A percentile compares a stretch with the other conserved stretches of the same genome.
These are phyloP conservation scores for Microctonus hyperodae DNA, from an alignment of 2,888 invertebrate species.

Conservation along the genomic window DNA sequence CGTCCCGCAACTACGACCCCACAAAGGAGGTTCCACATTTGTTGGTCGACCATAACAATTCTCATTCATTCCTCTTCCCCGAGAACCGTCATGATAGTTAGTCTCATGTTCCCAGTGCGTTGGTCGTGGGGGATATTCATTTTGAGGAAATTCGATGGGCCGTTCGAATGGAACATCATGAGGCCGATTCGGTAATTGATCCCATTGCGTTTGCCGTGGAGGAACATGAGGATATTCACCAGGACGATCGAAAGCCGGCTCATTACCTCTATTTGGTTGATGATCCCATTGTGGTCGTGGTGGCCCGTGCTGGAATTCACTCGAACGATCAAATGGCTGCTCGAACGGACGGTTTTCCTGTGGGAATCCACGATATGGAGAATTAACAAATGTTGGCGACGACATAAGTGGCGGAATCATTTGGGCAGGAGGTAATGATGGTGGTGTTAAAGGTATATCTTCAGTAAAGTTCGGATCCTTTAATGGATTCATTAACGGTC, in stretches of 20 bases:
- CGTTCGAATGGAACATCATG: slow-evolving; percentile 43
- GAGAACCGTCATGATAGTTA: slow-evolving; percentile 25
- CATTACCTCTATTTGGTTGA: slow-evolving; percentile 36
- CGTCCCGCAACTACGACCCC: slow-evolving; percentile 10
- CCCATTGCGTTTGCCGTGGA: slow-evolving; percentile 29
- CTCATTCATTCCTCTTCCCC: slow-evolving; percentile 38
- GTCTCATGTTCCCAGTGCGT: slow-evolving; percentile 32
- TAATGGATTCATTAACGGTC: slow-evolving; percentile 35
- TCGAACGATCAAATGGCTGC: slow-evolving; percentile 43
- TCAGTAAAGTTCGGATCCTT: slow-evolving; percentile 29
- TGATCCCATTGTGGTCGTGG: slow-evolving; percentile 39
- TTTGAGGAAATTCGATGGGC: slow-evolving; percentile 43
- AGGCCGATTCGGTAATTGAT: slow-evolving; percentile 33
- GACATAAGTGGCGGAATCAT: slow-evolving; percentile 32
- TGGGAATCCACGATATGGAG: slow-evolving; percentile 36
- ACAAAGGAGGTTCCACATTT: slow-evolving; percentile 3
- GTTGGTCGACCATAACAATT: slow-evolving; percentile 32
- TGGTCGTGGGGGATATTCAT: slow-evolving; percentile 20
- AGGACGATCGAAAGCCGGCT: slow-evolving; percentile 21
- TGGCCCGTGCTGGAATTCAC: slow-evolving; percentile 42
- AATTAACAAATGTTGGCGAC: slow-evolving; percentile 4
- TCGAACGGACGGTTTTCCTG: slow-evolving; percentile 35
- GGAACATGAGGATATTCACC: slow-evolving; percentile 30
- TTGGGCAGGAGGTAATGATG: slow-evolving; percentile 8
- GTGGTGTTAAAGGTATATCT: slow-evolving; percentile 12